These are phyloP conservation scores for Ladona fulva DNA, from an alignment of 1,140 invertebrate genomes.

Conservation along the genomic window DNA sequence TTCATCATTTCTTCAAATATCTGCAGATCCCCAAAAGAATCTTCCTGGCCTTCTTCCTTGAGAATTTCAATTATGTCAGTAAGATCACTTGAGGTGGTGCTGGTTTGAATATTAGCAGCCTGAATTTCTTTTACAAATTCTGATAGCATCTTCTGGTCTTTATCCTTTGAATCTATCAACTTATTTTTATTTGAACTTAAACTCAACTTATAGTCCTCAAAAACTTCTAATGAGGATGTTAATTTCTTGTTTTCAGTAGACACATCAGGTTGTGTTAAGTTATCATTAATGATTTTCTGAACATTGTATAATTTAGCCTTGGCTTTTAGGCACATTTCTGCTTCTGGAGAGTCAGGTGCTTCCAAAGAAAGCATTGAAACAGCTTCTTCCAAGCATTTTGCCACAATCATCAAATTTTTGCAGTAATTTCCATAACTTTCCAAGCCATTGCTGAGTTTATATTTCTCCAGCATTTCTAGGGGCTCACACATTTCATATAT, in stretches of 20 bases:
- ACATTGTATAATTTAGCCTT: not conserved
- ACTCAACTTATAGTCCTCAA: not conserved
- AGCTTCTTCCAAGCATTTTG: not conserved
- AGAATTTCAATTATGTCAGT: too few relatives aligned
- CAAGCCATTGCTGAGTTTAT: not conserved
- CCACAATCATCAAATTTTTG: not conserved
- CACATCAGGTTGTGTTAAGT: not conserved
- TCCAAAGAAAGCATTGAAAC: not conserved
- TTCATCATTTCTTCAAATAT: too few relatives aligned
- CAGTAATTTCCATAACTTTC: not conserved
- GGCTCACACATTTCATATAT: not conserved
- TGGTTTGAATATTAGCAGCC: too few relatives aligned
- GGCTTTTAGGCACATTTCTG: not conserved
- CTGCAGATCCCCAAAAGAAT: too few relatives aligned
- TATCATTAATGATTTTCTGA: not conserved
- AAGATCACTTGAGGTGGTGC: too few relatives aligned
- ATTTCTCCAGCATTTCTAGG: not conserved
- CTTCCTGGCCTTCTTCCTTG: too few relatives aligned
- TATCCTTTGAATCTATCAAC: not conserved
- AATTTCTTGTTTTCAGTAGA: not conserved
- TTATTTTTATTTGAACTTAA: not conserved
- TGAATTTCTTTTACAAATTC: not conserved
- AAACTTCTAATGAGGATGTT: not conserved
- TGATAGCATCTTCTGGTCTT: not conserved
- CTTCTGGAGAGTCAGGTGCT: not conserved